Base-by-base conservation (phyloP, 2,797 vertebrate genomes). In the Xiphorhynchus erythropygius region DNA sequence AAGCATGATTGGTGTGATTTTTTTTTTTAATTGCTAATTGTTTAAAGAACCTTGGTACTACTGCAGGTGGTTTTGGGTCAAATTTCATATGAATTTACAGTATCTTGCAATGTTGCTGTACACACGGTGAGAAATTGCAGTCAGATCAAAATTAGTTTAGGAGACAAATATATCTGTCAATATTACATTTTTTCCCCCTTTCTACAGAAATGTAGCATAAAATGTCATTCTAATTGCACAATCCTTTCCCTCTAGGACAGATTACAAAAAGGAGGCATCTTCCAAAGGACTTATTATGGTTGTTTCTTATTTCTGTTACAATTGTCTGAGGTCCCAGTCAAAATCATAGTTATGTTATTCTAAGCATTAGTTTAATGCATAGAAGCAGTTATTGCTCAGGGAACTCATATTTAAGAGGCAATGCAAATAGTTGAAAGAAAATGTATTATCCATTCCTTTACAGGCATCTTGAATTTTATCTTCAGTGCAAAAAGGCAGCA, bases 281-380 rank as follows among this genome's bases (percentile, higher is more conserved):
- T 95, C 39, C 39, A 84, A 68, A 82, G 22, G 63, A 16, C 5
- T 46, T 55, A 19, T 64, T 53, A 9, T 55, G 35, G 11, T 69
- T 87, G 57, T 32, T 81, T 89, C 47, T 64, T 87, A 53, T 89
- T 95, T 94, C 68, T 60, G 6, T 56, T 62, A 13, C 41, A 73
- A 22, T 60, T 47, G 37, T 78, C 49, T 62, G 57, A 68, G 32
- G 25, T 12, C 13, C 7, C 2, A 2, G 23, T 64, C 25, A 77
- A 80, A 90, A 67, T 44, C 32, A 11, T 10, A 18, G 37, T 13
- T 19, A 4, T 81, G 68, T 82, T 93, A 50, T 94, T 87, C n/a
- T 63, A 73, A 59, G 55, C 28, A 49, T 75, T 81, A 52, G 5
- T 83, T 90, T 85, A 92, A 77, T 24, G 69, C 14, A 59, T 44